A percentile compares a stretch with the other conserved stretches of the same genome.
Conservation (phyloP, 1,140 invertebrate species). For the Scylla paramamosain region DNA sequence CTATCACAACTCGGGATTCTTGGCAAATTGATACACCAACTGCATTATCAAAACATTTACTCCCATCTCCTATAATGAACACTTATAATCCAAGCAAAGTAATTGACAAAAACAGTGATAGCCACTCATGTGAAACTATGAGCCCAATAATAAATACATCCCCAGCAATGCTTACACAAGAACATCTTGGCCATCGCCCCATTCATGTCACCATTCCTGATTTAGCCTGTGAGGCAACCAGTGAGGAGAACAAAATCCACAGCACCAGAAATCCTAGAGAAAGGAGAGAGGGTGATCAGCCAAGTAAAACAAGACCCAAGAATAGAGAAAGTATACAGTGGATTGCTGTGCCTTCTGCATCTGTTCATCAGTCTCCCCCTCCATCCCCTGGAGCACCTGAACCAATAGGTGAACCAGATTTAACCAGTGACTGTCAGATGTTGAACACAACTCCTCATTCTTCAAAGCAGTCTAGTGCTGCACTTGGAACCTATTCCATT, state of each 20-base stretch:
- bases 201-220: background rate
- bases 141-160: background rate
- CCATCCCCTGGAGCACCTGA: background rate
- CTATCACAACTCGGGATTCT: background rate
- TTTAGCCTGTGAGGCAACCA: background rate
- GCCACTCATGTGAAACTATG: background rate
- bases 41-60: background rate
- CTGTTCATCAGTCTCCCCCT: background rate
- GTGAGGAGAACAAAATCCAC: background rate
- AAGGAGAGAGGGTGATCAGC: background rate
- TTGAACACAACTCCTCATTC: background rate
- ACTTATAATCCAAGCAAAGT: background rate
- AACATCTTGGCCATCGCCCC: background rate
- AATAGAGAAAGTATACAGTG: slow-evolving; percentile 38
- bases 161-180: background rate
- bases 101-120: background rate
- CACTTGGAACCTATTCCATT: background rate
- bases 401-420: background rate
- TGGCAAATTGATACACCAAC: background rate
- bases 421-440: background rate
- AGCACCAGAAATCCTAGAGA: background rate
- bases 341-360: slow-evolving; percentile 40
- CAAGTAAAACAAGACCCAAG: slow-evolving; percentile 8
- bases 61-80: background rate
- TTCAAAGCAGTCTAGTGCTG: background rate